Percentiles rank a stretch among this genome's conserved stretches.
Evolutionary conservation across 2,797 vertebrate genomes (phyloP).

Genomic region (Kryptopterus vitreolus): DNA sequence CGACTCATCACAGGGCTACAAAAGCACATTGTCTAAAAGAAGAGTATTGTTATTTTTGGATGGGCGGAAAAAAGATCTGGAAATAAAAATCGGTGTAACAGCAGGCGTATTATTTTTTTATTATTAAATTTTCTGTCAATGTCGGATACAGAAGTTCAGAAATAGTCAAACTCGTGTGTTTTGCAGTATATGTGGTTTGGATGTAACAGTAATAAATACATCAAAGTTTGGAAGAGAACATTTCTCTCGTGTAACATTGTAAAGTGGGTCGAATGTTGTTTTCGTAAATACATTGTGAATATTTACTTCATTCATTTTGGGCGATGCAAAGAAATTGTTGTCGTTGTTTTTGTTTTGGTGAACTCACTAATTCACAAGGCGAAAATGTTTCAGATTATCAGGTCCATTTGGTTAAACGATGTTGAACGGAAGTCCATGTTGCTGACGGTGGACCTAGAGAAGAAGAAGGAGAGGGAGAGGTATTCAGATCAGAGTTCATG

Average conservation of each 20-base stretch:
- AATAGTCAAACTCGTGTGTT: not conserved
- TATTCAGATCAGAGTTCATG: not conserved
- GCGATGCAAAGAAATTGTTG: not conserved
- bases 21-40: not conserved
- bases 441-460: not conserved
- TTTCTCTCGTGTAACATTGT: not conserved
- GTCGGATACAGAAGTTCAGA: not conserved
- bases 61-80: not conserved
- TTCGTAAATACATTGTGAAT: not conserved
- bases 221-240: not conserved
- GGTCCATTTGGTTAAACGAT: not conserved
- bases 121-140: not conserved
- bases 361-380: not conserved
- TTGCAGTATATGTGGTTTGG: not conserved
- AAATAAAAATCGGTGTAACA: not conserved
- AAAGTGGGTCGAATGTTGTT: not conserved
- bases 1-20: not conserved
- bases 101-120: not conserved
- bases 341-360: not conserved
- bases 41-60: not conserved
- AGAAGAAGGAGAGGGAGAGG: not conserved
- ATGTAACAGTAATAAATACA: conserved; percentile 1
- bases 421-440: not conserved
- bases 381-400: not conserved
- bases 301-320: not conserved